Percentiles rank a stretch among this genome's conserved stretches.
phyloP scores from a whole-genome alignment of 2,113 vertebrate genomes.

The Zapornia atra region DNA sequence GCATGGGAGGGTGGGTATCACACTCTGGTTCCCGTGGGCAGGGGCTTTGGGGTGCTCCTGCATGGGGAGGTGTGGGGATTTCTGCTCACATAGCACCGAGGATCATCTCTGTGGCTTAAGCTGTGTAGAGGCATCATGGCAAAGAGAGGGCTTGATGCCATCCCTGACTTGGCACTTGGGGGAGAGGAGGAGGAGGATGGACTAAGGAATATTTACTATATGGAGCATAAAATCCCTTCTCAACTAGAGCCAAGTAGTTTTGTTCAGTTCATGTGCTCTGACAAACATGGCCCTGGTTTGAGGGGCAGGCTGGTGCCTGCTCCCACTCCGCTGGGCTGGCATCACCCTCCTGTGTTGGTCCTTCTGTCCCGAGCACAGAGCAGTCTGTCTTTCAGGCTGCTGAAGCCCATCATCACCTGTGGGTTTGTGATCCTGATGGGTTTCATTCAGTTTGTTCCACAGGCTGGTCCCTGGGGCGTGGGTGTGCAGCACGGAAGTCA shows the following conservation, averaged over 20 bases:
- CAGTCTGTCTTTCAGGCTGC: neutral
- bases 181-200: neutral
- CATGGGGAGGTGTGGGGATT: fast-evolving
- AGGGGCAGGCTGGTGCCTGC: neutral
- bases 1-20: fast-evolving
- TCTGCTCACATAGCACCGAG: fast-evolving
- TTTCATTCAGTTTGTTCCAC: neutral
- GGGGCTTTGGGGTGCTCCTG: neutral
- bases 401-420: neutral
- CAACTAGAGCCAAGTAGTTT: neutral
- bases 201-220: neutral
- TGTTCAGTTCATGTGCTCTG: neutral
- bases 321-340: neutral
- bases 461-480: neutral
- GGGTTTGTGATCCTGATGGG: neutral
- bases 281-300: neutral
- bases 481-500: too few species aligned
- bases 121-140: neutral
- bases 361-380: neutral
- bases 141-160: neutral
- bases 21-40: neutral
- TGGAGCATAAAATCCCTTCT: neutral
- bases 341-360: neutral
- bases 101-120: fast-evolving
- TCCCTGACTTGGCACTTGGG: neutral